Percentiles rank a stretch among this genome's conserved stretches.
phyloP scores from a whole-genome alignment of 2,888 invertebrate species.

The Congeria kusceri region DNA sequence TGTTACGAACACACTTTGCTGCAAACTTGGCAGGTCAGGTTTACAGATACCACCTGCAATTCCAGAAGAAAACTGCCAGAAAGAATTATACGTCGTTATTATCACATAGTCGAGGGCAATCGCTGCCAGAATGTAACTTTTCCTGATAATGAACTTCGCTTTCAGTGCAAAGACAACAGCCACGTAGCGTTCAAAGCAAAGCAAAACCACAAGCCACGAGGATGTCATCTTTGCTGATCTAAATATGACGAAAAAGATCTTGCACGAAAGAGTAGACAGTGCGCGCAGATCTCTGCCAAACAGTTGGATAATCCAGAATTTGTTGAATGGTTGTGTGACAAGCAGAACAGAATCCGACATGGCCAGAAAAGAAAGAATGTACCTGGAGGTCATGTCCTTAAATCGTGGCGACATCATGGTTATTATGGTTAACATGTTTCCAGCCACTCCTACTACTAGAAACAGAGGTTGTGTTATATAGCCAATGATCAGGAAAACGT shows the following conservation, averaged over 20 bases:
- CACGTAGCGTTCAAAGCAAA: conserved; percentile 71
- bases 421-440: conserved; percentile 67
- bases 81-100: conserved; percentile 59
- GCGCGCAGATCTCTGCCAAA: conserved; percentile 70
- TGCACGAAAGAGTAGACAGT: conserved; percentile 64
- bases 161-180: conserved; percentile 70
- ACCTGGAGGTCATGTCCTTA: conserved; percentile 59
- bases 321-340: conserved; percentile 72
- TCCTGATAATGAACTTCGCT: conserved; percentile 64
- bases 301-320: conserved; percentile 64
- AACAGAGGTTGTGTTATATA: conserved; percentile 63
- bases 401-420: conserved; percentile 67
- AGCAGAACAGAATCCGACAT: conserved; percentile 68
- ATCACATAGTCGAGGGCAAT: conserved; percentile 54
- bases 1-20: conserved; percentile 52
- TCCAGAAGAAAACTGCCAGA: conserved; percentile 67
- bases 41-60: conserved; percentile 61
- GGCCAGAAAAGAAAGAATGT: conserved; percentile 69
- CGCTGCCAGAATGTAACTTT: conserved; percentile 50
- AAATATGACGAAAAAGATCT: conserved; percentile 70
- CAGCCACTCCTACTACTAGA: conserved; percentile 64
- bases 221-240: conserved; percentile 72
- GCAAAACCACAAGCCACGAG: conserved; percentile 73
- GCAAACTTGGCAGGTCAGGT: conserved; percentile 49
- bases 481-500: conserved; percentile 49